These are phyloP conservation scores for Nymphalis io DNA, from an alignment of 1,140 invertebrate species.

Conservation along the genomic window DNA sequence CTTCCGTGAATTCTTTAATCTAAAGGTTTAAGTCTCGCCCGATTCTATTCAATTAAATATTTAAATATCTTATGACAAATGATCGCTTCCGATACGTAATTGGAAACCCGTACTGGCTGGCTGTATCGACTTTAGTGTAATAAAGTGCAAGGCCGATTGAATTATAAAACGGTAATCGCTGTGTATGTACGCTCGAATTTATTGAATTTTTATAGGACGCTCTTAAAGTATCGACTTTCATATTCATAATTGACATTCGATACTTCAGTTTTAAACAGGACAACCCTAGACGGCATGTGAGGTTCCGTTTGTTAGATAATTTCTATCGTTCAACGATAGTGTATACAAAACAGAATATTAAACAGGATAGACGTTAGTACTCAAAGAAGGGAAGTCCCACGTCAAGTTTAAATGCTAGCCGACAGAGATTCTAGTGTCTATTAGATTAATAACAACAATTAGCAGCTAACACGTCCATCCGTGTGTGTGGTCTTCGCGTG, in stretches of 20 bases:
- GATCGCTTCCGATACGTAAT: slow-evolving; percentile 27
- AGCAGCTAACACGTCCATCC: slow-evolving; percentile 48
- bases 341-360: slow-evolving; percentile 3
- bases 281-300: not conserved
- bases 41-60: slow-evolving; percentile 37
- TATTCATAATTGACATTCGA: slow-evolving; percentile 25
- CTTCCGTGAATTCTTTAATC: slow-evolving; percentile 30
- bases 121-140: slow-evolving; percentile 5
- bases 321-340: not conserved
- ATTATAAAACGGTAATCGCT: slow-evolving; percentile 3
- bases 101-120: slow-evolving; percentile 24
- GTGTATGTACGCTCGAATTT: slow-evolving; percentile 11
- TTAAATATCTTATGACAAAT: slow-evolving; percentile 36
- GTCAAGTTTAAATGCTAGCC: slow-evolving; percentile 35
- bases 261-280: not conserved
- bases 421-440: slow-evolving; percentile 45
- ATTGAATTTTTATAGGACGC: slow-evolving; percentile 18
- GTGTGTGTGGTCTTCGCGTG: slow-evolving; percentile 65
- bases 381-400: slow-evolving; percentile 37
- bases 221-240: slow-evolving; percentile 27
- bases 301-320: not conserved
- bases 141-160: slow-evolving; percentile 21
- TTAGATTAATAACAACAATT: slow-evolving; percentile 62
- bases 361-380: slow-evolving; percentile 8
- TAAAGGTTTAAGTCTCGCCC: slow-evolving; percentile 11